Evolutionary conservation across 2,113 vertebrate genomes (phyloP).

Genomic region (Oryzias celebensis): DNA sequence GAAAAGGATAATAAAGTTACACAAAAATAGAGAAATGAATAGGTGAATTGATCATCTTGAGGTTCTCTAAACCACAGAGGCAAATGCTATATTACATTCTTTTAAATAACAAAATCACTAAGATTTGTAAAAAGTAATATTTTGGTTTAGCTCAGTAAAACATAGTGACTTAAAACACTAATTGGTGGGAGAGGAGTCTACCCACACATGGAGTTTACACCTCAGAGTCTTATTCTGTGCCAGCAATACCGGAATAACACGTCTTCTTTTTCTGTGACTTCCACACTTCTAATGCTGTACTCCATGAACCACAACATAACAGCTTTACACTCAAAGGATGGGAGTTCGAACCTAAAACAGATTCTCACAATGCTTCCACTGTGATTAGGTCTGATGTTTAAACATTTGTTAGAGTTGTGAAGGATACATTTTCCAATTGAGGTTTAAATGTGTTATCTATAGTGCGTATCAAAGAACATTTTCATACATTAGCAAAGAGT

Average conservation of each 20-base stretch:
- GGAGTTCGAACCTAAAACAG: constrained; percentile 24
- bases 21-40: constrained; percentile 21
- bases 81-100: constrained; percentile 27
- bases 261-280: constrained; percentile 23
- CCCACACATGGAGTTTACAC: constrained; percentile 53
- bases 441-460: no score
- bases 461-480: no score
- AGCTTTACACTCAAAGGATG: constrained; percentile 8
- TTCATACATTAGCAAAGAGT: no score
- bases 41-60: neutral
- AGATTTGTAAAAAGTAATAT: constrained; percentile 32
- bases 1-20: constrained; percentile 13
- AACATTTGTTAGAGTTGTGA: neutral
- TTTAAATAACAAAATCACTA: constrained; percentile 39
- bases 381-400: constrained; percentile 1
- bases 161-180: constrained; percentile 31
- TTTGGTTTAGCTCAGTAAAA: constrained; percentile 37
- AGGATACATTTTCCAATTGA: no score
- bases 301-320: constrained; percentile 12
- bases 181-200: constrained; percentile 45
- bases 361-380: neutral
- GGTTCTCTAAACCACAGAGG: neutral
- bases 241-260: constrained; percentile 53
- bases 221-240: constrained; percentile 43
- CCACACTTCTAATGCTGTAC: constrained; percentile 25